Evolutionary conservation across 2,888 invertebrate genomes (phyloP).

Genomic region (Oxycera nigricornis): DNA sequence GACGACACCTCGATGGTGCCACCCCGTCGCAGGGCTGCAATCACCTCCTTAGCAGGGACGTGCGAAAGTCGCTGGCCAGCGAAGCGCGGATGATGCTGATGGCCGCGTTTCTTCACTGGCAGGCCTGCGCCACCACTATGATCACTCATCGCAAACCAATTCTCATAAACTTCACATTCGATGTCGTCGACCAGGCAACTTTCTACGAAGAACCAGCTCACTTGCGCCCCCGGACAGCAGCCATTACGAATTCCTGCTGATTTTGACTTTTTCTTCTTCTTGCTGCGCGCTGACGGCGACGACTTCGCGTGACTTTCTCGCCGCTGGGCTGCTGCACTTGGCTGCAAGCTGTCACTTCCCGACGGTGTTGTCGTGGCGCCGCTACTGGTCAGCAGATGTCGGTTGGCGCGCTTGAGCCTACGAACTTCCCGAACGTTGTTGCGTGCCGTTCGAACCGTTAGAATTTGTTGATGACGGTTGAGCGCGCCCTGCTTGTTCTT

Average conservation of each 20-base stretch:
- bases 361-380: constrained; percentile 52
- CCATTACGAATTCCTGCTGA: constrained; percentile 41
- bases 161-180: constrained; percentile 40
- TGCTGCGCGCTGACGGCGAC: constrained; percentile 29
- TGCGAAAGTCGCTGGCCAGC: constrained; percentile 67
- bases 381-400: constrained; percentile 59
- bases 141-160: constrained; percentile 51
- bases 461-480: constrained; percentile 12
- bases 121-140: constrained; percentile 49
- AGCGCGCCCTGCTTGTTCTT: constrained; percentile 34
- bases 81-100: constrained; percentile 78
- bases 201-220: constrained; percentile 37
- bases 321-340: constrained; percentile 43
- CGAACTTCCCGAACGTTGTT: constrained; percentile 51
- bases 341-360: constrained; percentile 40
- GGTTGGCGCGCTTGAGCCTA: constrained; percentile 59
- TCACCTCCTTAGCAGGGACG: constrained; percentile 63
- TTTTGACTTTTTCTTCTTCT: constrained; percentile 50
- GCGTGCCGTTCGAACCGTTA: constrained; percentile 11
- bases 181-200: constrained; percentile 16
- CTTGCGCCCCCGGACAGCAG: constrained; percentile 33
- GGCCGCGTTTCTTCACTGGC: constrained; percentile 68
- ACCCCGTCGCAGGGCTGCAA: constrained; percentile 60
- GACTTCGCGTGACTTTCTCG: constrained; percentile 34
- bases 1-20: constrained; percentile 57